Base-by-base conservation (phyloP, 2,888 invertebrate genomes). In the Anorthoa munda region DNA sequence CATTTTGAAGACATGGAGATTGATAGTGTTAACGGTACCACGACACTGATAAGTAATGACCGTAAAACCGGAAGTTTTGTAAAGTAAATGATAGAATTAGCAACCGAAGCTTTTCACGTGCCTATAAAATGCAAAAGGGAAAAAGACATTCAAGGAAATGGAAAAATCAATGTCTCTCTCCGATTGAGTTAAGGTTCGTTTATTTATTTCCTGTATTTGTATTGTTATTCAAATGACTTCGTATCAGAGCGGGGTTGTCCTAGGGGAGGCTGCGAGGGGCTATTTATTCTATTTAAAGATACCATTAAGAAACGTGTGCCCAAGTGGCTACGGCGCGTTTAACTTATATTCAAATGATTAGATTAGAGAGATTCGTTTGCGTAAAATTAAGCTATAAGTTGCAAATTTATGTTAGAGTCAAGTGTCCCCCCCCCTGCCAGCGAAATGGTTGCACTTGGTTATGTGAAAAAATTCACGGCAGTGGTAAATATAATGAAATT, bases 141-240 rank as follows among this genome's bases (percentile, higher is more conserved):
- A 51, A 39, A 55, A 46, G 26, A 51, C 39, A 51, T 61, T 66
- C 50, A 60, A 55, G 70, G 50, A 66, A 78, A 78, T 70, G 53
- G 56, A 53, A 67, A 61, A 81, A 56, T 55, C 68, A 66, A 67
- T 23, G 65, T 23, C 11, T 39, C 13, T 46, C 65, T 66, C 48
- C 60, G 46, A 74, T 77, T 66, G 51, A 74, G 67, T 77, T 74
- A 31, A 48, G 53, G 51, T 65, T 51, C 65, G 39, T 68, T 81
- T 78, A 81, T 81, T 70, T 67, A 77, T 77, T 77, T 81, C 71
- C 78, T 68, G 66, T 70, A 31, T 65, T 46, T 56, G 46, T 70
- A 74, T 82, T 82, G 69, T 82, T 77, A 82, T 82, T 77, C 66
- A 82, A 82, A 82, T 82, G 39, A 18, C 45, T 64, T 23, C 45